Conservation (phyloP, 2,888 invertebrate genomes). For the Pachliopta kotzebuea region DNA sequence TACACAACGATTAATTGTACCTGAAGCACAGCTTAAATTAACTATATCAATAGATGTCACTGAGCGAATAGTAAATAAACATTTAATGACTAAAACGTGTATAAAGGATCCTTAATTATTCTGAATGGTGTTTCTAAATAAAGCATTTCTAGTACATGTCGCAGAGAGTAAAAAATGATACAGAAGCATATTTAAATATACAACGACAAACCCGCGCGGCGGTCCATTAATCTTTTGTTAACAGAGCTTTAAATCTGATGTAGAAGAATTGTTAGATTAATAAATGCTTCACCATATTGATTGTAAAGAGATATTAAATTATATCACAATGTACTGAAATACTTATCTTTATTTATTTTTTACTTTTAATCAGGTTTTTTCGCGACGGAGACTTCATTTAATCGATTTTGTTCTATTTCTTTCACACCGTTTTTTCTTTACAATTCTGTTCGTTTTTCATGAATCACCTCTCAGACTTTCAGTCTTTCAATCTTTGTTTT, state of each 20-base stretch:
- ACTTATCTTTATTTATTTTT: too few relatives aligned
- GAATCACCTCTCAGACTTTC: too few relatives aligned
- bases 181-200: slow-evolving; percentile 11
- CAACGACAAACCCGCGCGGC: slow-evolving; percentile 5
- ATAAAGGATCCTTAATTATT: background rate
- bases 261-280: slow-evolving; percentile 12
- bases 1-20: too few relatives aligned
- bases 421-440: too few relatives aligned
- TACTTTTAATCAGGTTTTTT: too few relatives aligned
- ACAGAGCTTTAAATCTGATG: slow-evolving; percentile 11
- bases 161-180: background rate
- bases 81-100: background rate
- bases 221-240: slow-evolving; percentile 20
- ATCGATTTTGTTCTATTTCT: too few relatives aligned
- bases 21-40: too few relatives aligned
- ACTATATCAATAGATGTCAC: too few relatives aligned
- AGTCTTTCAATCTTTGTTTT: too few relatives aligned
- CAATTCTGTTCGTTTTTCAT: too few relatives aligned
- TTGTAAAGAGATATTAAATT: background rate
- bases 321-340: background rate
- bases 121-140: background rate
- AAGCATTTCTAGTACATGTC: background rate
- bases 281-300: background rate
- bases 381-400: too few relatives aligned
- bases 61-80: background rate